Evolutionary conservation across 2,797 vertebrate genomes (phyloP).

Genomic region (Amblyraja radiata): DNA sequence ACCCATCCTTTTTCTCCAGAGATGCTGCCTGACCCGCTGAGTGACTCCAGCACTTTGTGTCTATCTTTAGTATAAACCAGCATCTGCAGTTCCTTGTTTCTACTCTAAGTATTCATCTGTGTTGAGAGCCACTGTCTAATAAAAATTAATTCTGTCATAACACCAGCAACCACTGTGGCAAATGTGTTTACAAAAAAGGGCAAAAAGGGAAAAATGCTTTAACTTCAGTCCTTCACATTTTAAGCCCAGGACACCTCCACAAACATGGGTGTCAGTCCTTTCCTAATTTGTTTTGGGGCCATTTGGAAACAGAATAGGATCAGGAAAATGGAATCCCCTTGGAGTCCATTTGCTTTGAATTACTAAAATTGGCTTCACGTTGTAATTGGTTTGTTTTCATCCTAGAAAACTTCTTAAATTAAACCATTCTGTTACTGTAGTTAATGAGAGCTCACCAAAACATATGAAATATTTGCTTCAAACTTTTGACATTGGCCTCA

Average conservation of each 20-base stretch:
- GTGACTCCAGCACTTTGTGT: too few relatives aligned
- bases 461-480: neutral
- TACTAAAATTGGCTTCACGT: neutral
- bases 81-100: too few relatives aligned
- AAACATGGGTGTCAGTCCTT: neutral
- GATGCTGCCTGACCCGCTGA: too few relatives aligned
- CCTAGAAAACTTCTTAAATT: neutral
- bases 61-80: too few relatives aligned
- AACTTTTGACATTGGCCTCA: neutral
- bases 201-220: neutral
- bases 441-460: conserved; percentile 11
- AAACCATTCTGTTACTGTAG: neutral
- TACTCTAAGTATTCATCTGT: too few relatives aligned
- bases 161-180: neutral
- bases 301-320: neutral
- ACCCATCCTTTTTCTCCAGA: too few relatives aligned
- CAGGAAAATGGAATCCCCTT: neutral
- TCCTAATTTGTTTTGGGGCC: neutral
- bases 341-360: neutral
- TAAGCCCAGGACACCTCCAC: neutral
- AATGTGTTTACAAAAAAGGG: neutral
- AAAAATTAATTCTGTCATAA: neutral
- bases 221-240: neutral
- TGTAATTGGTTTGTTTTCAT: neutral
- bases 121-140: too few relatives aligned